These are phyloP conservation scores for Pycnomerus fuliginosus DNA, from an alignment of 2,888 invertebrate genomes.

Conservation along the genomic window DNA sequence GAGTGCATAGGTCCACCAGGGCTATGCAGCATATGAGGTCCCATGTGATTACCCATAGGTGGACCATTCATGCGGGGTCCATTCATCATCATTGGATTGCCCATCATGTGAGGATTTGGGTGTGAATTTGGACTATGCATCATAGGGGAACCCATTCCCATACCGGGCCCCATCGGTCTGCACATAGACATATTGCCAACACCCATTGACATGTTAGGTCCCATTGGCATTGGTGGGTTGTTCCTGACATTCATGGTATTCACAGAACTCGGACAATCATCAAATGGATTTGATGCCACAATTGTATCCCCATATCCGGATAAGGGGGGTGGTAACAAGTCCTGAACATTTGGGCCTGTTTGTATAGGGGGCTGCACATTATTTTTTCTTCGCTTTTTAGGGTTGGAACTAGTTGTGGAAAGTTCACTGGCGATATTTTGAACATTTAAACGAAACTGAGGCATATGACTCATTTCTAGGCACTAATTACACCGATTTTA, in stretches of 20 bases:
- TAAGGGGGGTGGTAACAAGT: conserved; percentile 81
- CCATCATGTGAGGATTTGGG: conserved; percentile 45
- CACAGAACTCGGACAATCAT: conserved; percentile 72
- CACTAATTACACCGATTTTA: no score
- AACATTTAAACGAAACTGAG: conserved; percentile 50
- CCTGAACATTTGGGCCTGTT: conserved; percentile 72
- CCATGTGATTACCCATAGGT: conserved; percentile 46
- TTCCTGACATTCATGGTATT: conserved; percentile 47
- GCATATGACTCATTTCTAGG: conserved; percentile 49
- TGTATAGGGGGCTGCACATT: conserved; percentile 64
- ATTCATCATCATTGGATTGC: conserved; percentile 54
- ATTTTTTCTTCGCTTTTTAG: conserved; percentile 82
- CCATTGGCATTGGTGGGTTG: conserved; percentile 48
- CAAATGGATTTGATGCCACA: conserved; percentile 92
- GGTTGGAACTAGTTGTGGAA: conserved; percentile 76
- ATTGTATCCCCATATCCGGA: conserved; percentile 92
- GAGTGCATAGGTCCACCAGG: conserved; percentile 62
- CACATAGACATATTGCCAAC: conserved; percentile 59
- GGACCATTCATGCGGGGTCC: conserved; percentile 49
- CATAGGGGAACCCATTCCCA: conserved; percentile 50
- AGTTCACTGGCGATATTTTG: conserved; percentile 54
- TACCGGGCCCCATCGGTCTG: conserved; percentile 62
- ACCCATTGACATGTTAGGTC: conserved; percentile 56
- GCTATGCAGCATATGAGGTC: conserved; percentile 58
- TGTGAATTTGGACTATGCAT: conserved; percentile 52